A percentile compares a stretch with the other conserved stretches of the same genome.
Conservation (phyloP, 2,113 vertebrate species). For the Syngnathus scovelli region DNA sequence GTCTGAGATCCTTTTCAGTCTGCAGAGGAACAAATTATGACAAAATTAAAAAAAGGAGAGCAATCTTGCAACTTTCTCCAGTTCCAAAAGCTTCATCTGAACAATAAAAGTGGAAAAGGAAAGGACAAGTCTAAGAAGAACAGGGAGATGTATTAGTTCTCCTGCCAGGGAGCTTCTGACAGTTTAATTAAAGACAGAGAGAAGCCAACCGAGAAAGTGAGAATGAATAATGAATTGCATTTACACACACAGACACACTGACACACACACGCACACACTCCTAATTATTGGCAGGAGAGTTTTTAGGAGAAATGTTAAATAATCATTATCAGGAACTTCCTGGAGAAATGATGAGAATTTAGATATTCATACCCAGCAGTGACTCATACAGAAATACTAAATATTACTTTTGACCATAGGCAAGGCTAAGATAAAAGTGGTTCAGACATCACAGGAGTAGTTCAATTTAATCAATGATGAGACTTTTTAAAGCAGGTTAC, state of each 20-base stretch:
- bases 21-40: constrained; percentile 23
- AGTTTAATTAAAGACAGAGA: neutral
- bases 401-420: too few relatives aligned
- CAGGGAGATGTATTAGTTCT: neutral
- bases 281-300: neutral
- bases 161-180: neutral
- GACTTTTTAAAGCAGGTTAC: too few relatives aligned
- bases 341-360: neutral
- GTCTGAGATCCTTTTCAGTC: constrained; percentile 45
- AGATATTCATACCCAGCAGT: neutral
- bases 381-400: neutral
- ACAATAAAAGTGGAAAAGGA: constrained; percentile 12
- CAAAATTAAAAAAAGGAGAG: neutral
- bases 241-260: too few relatives aligned
- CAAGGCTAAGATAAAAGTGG: too few relatives aligned
- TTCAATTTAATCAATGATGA: too few relatives aligned
- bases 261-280: too few relatives aligned
- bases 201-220: neutral
- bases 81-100: constrained; percentile 5
- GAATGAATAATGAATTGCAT: neutral
- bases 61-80: constrained; percentile 1
- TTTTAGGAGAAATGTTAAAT: neutral
- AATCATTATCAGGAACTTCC: neutral
- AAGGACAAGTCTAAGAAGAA: neutral
- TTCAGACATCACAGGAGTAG: too few relatives aligned